Evolutionary conservation across 2,797 vertebrate genomes (phyloP).

Genomic region (Atherinosoma microstoma): DNA sequence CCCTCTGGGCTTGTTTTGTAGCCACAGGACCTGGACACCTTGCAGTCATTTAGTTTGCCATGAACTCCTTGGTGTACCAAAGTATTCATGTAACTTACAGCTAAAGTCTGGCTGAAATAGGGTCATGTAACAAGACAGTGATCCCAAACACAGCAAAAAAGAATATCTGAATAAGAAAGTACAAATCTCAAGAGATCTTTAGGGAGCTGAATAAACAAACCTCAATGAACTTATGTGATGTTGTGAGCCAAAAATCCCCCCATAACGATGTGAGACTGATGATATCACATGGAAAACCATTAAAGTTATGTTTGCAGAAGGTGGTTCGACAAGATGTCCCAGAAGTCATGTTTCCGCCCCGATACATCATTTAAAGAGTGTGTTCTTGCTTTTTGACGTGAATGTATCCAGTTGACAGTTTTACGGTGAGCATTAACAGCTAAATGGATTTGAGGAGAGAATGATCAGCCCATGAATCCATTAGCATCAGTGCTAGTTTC

Average conservation of each 20-base stretch:
- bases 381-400: background rate
- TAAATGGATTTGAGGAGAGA: constrained; percentile 4
- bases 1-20: no score
- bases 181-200: no score
- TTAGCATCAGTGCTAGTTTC: background rate
- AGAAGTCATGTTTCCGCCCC: background rate
- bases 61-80: no score
- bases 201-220: background rate
- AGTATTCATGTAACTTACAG: background rate
- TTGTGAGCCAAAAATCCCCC: background rate
- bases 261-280: background rate
- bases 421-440: background rate
- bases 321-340: background rate
- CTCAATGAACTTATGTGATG: no score
- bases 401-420: background rate
- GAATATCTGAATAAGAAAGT: background rate
- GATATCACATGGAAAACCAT: background rate
- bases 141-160: no score
- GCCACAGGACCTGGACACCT: background rate
- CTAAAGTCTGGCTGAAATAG: background rate
- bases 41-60: no score
- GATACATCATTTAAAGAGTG: background rate
- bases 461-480: constrained; percentile 10
- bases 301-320: background rate
- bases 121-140: no score